Base-by-base conservation (phyloP, 2,113 vertebrate genomes). In the Noctilio leporinus region DNA sequence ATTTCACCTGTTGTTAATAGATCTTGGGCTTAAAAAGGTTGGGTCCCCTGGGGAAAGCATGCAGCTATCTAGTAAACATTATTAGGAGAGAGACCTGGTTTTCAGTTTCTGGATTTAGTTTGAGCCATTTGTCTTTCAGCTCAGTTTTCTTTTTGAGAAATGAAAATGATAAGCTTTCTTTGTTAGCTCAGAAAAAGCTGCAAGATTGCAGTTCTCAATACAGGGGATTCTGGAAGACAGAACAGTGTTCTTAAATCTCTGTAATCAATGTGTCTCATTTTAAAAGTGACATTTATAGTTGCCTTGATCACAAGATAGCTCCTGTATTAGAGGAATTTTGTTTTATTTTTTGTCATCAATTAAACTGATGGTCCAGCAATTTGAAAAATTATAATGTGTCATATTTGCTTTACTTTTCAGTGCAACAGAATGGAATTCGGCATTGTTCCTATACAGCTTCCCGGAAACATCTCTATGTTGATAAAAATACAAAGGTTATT, bases 401-500 rank as follows among this genome's bases (percentile, higher is more conserved):
- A 4, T 73, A 10, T 92, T 96, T 45, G 97, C 69, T 86, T 94
- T 86, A n/a, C 81, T 88, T 97, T 96, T 43, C 96, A 99, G 99
- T 99, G 98, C 99, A 99, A 95, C 99, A 99, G 98, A 98, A 98
- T 98, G 99, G 99, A 95, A 98, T 99, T 90, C 98, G 99, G 88
- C 99, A 99, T 94, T 99, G 99, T 89, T 98, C 98, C 96, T 99
- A 99, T 92, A 97, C 97, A 0, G 98, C 97, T 10, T 97, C 99
- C 7, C 98, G 99, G 97, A 98, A 99, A 97, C 98, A 99, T 95
- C 98, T 99, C 43, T 99, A 99, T 97, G 98, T 99, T 93, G 98
- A 97, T 97, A 99, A 99, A 98, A 98, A 98, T 96, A 99, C 99
- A 1, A 99, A 99, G 98, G 98, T 99, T 97, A 99, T 99, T 97